A percentile compares a stretch with the other conserved stretches of the same genome.
Conservation (phyloP, 1,140 invertebrate species). For the Saccostrea cuccullata region DNA sequence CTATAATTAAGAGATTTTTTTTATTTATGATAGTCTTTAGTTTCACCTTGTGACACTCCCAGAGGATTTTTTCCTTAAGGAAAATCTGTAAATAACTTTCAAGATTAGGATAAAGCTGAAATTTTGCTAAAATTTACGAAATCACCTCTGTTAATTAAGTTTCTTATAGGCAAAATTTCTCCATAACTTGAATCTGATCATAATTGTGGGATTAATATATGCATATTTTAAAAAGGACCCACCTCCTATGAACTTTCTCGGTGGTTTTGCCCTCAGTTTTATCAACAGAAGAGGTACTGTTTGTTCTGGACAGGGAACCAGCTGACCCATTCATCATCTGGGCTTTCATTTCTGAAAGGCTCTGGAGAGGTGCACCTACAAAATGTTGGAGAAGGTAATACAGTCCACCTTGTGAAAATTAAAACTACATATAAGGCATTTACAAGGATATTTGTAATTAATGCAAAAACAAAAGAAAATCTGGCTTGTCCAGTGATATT, state of each 20-base stretch:
- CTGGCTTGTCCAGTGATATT: too few relatives aligned
- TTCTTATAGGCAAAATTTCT: background rate
- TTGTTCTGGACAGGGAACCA: conserved; percentile 65
- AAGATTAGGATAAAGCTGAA: background rate
- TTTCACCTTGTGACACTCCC: background rate
- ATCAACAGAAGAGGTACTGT: conserved; percentile 64
- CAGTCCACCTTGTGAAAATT: background rate
- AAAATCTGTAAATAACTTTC: conserved; percentile 19
- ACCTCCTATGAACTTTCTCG: conserved; percentile 47
- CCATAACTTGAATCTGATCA: too few relatives aligned
- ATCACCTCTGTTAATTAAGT: background rate
- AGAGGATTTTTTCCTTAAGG: background rate
- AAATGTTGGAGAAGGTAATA: background rate
- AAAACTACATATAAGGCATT: too few relatives aligned
- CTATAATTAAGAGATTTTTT: background rate
- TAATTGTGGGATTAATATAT: too few relatives aligned
- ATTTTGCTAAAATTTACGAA: background rate
- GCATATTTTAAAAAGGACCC: background rate
- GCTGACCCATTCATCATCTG: conserved; percentile 64
- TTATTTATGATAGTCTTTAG: background rate
- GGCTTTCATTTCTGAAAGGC: conserved; percentile 59
- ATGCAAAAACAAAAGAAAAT: too few relatives aligned
- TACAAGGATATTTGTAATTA: too few relatives aligned
- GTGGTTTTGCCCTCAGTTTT: conserved; percentile 52
- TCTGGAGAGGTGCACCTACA: conserved; percentile 57